Evolutionary conservation across 1,140 invertebrate species (phyloP), one percentile per base, ranked within the genome.

Genomic region (Zaprionus taronus): DNA sequence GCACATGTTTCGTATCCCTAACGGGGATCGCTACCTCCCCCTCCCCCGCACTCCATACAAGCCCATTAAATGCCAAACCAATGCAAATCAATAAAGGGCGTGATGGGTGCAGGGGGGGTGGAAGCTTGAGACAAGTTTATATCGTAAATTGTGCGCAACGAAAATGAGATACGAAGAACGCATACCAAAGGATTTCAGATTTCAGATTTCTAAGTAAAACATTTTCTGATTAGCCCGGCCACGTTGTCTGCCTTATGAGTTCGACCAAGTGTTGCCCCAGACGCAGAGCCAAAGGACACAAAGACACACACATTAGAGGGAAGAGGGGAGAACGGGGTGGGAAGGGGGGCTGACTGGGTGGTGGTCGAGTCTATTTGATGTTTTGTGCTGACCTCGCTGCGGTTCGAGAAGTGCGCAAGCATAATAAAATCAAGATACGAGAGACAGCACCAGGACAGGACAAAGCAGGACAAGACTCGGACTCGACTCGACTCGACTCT

Each of bases 61-160:
- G 44, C 68, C 82, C 69, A 83, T 83, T 87, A 87, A 87, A 87
- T 80, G 83, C 51, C 77, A 83, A 86, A 78, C 83, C 83, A 81
- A 87, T 87, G 73, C 73, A 76, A 76, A 76, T 76, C 73, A 72
- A 83, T 78, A 80, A 63, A 38, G 65, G 31, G 58, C 72, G 72
- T 57, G 51, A 74, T 57, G 60, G 51, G 51, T 11, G 14, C n/a
- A 17, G 44, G 68, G 11, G 17, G 63, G 12, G 12, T 20, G 12
- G 4, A 53, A 38, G 34, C 57, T 64, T 65, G 72, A 68, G 61
- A 64, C 57, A 71, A 80, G 80, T 83, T 79, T 69, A 90, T 81
- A 90, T 90, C 85, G 85, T 90, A 89, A 89, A 89, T 89, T 89
- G 85, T 89, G 85, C 85, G 85, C 74, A 81, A 90, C 69, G 85